Conservation (phyloP, 2,888 invertebrate genomes). For the Marronus borbonicus region DNA sequence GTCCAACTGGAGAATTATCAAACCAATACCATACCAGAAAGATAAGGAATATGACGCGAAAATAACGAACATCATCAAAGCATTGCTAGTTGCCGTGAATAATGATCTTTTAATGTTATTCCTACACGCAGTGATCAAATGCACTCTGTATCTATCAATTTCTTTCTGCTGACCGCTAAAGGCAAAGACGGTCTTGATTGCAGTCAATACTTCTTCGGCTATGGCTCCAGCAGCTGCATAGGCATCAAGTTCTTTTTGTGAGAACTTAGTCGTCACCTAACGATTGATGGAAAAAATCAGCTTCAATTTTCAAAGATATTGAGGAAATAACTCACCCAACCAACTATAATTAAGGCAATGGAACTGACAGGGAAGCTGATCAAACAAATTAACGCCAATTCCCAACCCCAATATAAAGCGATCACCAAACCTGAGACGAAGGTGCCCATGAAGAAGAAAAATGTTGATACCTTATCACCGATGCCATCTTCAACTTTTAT, state of each 20-base stretch:
- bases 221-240: slow-evolving; percentile 85
- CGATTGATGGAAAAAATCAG: slow-evolving; percentile 10
- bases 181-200: slow-evolving; percentile 84
- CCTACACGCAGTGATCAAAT: slow-evolving; percentile 76
- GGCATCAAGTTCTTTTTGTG: slow-evolving; percentile 78
- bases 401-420: slow-evolving; percentile 88
- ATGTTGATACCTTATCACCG: slow-evolving; percentile 85
- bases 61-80: slow-evolving; percentile 83
- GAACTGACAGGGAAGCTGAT: slow-evolving; percentile 85
- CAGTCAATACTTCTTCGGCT: slow-evolving; percentile 84
- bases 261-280: slow-evolving; percentile 78
- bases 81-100: slow-evolving; percentile 80
- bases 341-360: slow-evolving; percentile 81
- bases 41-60: slow-evolving; percentile 82
- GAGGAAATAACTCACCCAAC: slow-evolving; percentile 74
- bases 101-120: slow-evolving; percentile 78
- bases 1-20: slow-evolving; percentile 78
- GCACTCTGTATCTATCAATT: slow-evolving; percentile 74
- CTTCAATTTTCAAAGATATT: neutral
- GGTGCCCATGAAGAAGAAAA: slow-evolving; percentile 81
- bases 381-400: slow-evolving; percentile 86
- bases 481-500: slow-evolving; percentile 88
- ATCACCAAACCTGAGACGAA: slow-evolving; percentile 82
- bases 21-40: slow-evolving; percentile 85
- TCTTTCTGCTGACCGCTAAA: slow-evolving; percentile 86